phyloP scores from a whole-genome alignment of 2,113 vertebrate species.

The Chlamydotis undulata region DNA sequence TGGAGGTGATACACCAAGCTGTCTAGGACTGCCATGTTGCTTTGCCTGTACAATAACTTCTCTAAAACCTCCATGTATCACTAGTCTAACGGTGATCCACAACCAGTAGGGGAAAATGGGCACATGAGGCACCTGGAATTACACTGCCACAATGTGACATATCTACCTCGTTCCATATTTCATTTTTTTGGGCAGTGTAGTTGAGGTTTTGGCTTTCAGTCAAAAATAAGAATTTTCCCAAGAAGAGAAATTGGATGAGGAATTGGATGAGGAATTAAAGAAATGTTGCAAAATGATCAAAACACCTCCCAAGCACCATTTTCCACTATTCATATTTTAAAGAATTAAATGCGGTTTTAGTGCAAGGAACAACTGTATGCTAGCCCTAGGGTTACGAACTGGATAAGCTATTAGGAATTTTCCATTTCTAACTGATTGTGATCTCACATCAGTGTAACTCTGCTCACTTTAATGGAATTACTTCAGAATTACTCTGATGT shows the following conservation, averaged over 20 bases:
- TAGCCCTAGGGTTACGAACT: conserved; percentile 54
- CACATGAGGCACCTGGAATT: background rate
- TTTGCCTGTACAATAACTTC: background rate
- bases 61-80: background rate
- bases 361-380: background rate
- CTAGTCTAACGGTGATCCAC: background rate
- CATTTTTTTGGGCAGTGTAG: background rate
- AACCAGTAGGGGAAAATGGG: background rate
- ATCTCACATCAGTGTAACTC: conserved; percentile 59
- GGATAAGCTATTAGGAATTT: conserved; percentile 65
- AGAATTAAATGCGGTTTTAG: background rate
- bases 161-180: background rate
- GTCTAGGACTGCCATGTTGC: background rate
- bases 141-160: too few species aligned
- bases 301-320: background rate
- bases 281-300: background rate
- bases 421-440: conserved; percentile 58
- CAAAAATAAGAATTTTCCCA: conserved; percentile 13
- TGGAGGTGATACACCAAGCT: background rate
- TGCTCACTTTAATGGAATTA: conserved; percentile 62
- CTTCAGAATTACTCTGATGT: conserved; percentile 42
- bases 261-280: conserved; percentile 8
- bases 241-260: background rate
- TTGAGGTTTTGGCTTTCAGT: conserved; percentile 4
- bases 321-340: conserved; percentile 28